Conservation (phyloP, 2,113 vertebrate genomes). For the Cryptoleucopteryx plumbea region DNA sequence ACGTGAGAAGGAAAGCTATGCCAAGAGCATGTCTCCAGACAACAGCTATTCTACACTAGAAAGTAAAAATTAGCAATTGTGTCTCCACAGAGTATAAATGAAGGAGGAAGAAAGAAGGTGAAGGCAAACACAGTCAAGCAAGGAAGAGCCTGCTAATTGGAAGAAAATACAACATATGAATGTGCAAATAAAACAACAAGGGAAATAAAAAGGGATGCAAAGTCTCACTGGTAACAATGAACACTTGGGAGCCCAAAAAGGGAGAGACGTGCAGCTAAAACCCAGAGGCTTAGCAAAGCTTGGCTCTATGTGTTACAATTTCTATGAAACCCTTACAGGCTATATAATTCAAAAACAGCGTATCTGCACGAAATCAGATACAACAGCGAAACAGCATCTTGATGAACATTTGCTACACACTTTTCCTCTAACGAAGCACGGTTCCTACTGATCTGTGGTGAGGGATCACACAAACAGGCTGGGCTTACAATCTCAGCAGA, state of each 20-base stretch:
- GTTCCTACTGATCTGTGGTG: not conserved
- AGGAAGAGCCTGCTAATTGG: not conserved
- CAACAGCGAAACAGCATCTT: not conserved
- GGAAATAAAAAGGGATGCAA: not conserved
- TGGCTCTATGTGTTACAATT: conserved; percentile 33
- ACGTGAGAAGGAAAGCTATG: not conserved
- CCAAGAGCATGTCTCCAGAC: conserved; percentile 16
- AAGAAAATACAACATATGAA: not conserved
- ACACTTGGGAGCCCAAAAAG: not conserved
- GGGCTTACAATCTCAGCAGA: not conserved
- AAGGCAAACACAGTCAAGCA: not conserved
- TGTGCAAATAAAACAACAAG: conserved; percentile 4
- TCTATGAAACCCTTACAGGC: conserved; percentile 43
- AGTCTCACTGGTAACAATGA: not conserved
- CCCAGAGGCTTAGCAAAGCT: conserved; percentile 49
- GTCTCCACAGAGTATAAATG: not conserved
- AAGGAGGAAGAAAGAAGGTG: conserved; percentile 2
- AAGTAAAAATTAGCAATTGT: conserved; percentile 28
- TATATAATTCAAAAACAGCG: not conserved
- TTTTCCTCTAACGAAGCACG: not conserved
- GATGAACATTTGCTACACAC: not conserved
- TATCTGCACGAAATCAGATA: not conserved
- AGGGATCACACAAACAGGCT: not conserved
- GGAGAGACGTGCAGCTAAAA: conserved; percentile 17
- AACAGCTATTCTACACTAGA: conserved; percentile 12